Base-by-base conservation (phyloP, 2,797 vertebrate species). In the Pampus argenteus region DNA sequence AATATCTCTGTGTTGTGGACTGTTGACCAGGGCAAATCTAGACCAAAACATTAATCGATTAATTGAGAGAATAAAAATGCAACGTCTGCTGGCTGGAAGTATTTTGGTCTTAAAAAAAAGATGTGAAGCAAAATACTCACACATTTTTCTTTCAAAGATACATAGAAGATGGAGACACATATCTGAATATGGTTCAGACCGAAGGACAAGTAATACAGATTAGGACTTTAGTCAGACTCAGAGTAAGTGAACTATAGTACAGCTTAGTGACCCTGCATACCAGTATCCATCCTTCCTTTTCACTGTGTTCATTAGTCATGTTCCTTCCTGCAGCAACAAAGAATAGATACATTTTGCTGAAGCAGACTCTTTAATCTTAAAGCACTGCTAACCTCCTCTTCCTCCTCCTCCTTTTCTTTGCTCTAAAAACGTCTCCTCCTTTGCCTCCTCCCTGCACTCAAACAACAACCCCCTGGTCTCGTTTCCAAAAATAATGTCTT, bases 401-500 rank as follows among this genome's bases (percentile, higher is more conserved):
- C 54, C 52, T 77, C 62, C 17, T 72, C 59, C 25, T 68, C 49
- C 60, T 51, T 38, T 40, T 28, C 45, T 44, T 62, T 74, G 54
- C 38, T 71, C 66, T 65, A 48, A 74, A 69, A 73, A 75, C 4
- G 57, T 67, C 66, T 80, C 66, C 61, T 66, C 72, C 62, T 52
- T 54, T 49, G 13, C 51, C 76, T 77, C 62, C 49, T 77, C 64
- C 47, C 45, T 54, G 23, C 75, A 23, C 71, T 81, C 78, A 76
- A 79, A 89, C 88, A 89, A 85, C 75, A 89, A 76, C 64, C 81
- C 63, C 80, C 69, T 78, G 73, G 71, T 83, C 74, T 84, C 76
- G 87, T 87, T 91, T 92, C 92, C 91, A 91, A 93, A 94, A 94
- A 93, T 93, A 94, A 92, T 86, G 90, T 91, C 85, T 31, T 31